Evolutionary conservation across 2,888 invertebrate species (phyloP).

Genomic region (Prosopocoilus inquinatus): DNA sequence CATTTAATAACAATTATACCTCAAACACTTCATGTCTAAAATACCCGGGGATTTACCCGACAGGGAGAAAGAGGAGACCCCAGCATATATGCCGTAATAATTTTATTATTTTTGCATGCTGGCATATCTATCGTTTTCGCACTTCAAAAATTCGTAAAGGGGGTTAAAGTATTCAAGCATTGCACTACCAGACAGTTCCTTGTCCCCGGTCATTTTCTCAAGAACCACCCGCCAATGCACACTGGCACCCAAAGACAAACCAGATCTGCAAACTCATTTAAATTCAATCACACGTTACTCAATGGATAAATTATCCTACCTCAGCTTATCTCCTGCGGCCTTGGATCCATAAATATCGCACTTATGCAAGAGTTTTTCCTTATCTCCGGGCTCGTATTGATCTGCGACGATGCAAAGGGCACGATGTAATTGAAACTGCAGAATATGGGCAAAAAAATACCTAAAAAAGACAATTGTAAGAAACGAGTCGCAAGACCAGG

Average conservation of each 20-base stretch:
- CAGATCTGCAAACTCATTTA: conserved; percentile 48
- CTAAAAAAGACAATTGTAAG: conserved; percentile 39
- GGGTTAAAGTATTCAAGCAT: conserved; percentile 61
- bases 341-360: conserved; percentile 40
- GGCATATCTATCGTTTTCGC: conserved; percentile 46
- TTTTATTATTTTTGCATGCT: background rate
- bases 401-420: conserved; percentile 68
- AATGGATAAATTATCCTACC: conserved; percentile 44
- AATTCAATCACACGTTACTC: background rate
- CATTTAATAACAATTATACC: conserved; percentile 10
- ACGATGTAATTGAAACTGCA: conserved; percentile 77
- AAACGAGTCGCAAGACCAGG: background rate
- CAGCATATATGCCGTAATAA: too few relatives aligned
- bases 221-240: conserved; percentile 60
- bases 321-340: conserved; percentile 52
- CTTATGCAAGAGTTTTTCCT: conserved; percentile 38
- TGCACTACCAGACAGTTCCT: conserved; percentile 55
- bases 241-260: conserved; percentile 52
- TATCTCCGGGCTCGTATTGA: conserved; percentile 55
- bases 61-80: too few relatives aligned
- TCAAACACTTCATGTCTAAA: background rate
- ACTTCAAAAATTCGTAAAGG: conserved; percentile 53
- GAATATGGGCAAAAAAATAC: conserved; percentile 65
- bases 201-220: conserved; percentile 56
- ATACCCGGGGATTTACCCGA: too few relatives aligned